phyloP scores from a whole-genome alignment of 64 coral and sea anemone species.

The Anthopleura sola region DNA sequence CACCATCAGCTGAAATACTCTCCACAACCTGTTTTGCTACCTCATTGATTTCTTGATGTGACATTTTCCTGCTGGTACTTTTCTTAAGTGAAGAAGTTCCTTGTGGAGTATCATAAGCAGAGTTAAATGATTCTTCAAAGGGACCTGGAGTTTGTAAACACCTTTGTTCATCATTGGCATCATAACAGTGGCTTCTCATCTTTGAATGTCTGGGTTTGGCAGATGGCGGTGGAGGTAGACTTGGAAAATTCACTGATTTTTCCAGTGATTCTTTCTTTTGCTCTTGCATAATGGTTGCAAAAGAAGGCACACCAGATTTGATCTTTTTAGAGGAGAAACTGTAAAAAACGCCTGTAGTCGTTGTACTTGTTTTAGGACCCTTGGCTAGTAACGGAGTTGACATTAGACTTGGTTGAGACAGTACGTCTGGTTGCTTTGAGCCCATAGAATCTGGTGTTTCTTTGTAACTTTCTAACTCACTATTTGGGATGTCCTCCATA shows the following conservation, averaged over 20 bases:
- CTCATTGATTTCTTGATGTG: conserved; percentile 48
- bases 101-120: conserved; percentile 21
- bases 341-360: background rate
- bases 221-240: background rate
- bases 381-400: background rate
- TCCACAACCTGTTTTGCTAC: conserved; percentile 43
- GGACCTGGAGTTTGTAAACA: conserved; percentile 28
- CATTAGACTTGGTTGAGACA: background rate
- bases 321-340: background rate
- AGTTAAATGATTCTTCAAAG: conserved; percentile 64
- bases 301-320: background rate
- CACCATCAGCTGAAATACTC: conserved; percentile 35
- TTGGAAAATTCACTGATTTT: background rate
- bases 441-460: background rate
- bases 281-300: background rate
- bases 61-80: background rate
- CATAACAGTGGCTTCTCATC: background rate
- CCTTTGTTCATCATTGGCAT: background rate
- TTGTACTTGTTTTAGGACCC: background rate
- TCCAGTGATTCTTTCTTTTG: background rate
- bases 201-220: background rate
- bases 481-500: too few relatives aligned
- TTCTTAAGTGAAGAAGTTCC: background rate
- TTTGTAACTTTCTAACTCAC: too few relatives aligned
- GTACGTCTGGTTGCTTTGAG: background rate